phyloP scores from a whole-genome alignment of 2,888 invertebrate species.

The Sussaba pulchella region DNA sequence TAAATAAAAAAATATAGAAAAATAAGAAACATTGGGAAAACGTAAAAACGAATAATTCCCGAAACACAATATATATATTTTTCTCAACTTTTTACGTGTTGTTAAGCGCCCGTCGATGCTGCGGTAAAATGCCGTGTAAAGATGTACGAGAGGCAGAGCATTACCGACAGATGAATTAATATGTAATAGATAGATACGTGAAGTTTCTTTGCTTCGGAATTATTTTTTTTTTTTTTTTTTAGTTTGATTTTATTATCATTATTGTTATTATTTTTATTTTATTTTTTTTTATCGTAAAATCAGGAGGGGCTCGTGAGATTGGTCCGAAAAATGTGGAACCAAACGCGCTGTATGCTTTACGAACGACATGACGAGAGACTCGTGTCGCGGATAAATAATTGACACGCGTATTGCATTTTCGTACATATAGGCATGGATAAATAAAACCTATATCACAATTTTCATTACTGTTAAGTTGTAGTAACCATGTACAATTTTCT shows the following conservation, averaged over 20 bases:
- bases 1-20: slow-evolving; percentile 25
- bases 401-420: slow-evolving; percentile 53
- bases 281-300: slow-evolving; percentile 23
- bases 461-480: slow-evolving; percentile 76
- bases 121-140: slow-evolving; percentile 22
- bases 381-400: slow-evolving; percentile 28
- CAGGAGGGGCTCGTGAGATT: slow-evolving; percentile 38
- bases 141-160: slow-evolving; percentile 20
- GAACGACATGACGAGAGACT: slow-evolving; percentile 39
- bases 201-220: slow-evolving; percentile 17
- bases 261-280: not conserved
- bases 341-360: slow-evolving; percentile 50
- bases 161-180: slow-evolving; percentile 10
- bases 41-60: slow-evolving; percentile 37
- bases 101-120: slow-evolving; percentile 11
- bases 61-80: slow-evolving; percentile 62
- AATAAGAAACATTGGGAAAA: not conserved
- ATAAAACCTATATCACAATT: slow-evolving; percentile 75
- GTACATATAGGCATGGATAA: slow-evolving; percentile 64
- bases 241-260: not conserved
- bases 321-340: slow-evolving; percentile 60
- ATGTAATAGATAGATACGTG: slow-evolving; percentile 13
- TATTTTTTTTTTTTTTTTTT: no score
- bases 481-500: slow-evolving; percentile 80
- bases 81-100: slow-evolving; percentile 59